Percentiles rank a stretch among this genome's conserved stretches.
These are phyloP conservation scores for Rhagologus leucostigma DNA, from an alignment of 2,113 vertebrate species.

Conservation along the genomic window DNA sequence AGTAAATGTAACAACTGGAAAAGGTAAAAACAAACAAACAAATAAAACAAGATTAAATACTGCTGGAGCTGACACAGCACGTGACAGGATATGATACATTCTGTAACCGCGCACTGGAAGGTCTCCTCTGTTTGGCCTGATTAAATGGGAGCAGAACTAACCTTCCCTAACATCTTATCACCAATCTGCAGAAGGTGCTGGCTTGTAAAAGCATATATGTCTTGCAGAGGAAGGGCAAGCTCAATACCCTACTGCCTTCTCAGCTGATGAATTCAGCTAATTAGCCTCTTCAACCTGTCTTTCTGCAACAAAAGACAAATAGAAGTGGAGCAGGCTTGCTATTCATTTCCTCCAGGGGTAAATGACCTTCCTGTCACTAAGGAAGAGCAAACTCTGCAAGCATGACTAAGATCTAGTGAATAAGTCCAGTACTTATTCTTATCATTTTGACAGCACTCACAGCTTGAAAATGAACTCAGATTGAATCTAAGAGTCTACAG, in stretches of 20 bases:
- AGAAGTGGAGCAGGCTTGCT: background rate
- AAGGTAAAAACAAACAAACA: background rate
- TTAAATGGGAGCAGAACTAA: background rate
- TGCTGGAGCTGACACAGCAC: background rate
- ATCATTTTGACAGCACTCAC: constrained; percentile 27
- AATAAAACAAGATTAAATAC: background rate
- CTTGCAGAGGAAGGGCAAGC: background rate
- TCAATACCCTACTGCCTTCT: background rate
- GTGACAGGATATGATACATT: background rate
- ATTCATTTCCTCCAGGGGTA: constrained; percentile 29
- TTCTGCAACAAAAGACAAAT: constrained; percentile 27
- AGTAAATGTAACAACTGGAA: background rate
- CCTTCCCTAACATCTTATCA: constrained; percentile 8
- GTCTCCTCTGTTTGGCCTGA: background rate
- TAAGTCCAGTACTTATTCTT: background rate
- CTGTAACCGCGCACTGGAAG: background rate
- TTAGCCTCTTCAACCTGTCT: constrained; percentile 42
- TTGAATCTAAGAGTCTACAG: background rate
- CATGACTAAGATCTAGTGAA: constrained; percentile 6
- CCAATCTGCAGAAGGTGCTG: background rate
- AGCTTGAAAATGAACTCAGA: constrained; percentile 24
- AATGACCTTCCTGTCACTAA: constrained; percentile 47
- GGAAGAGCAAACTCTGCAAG: constrained; percentile 30
- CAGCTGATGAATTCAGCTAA: constrained; percentile 41
- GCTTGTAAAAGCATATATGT: background rate